phyloP scores from a whole-genome alignment of 2,797 vertebrate genomes.

The Pelodytes ibericus region DNA sequence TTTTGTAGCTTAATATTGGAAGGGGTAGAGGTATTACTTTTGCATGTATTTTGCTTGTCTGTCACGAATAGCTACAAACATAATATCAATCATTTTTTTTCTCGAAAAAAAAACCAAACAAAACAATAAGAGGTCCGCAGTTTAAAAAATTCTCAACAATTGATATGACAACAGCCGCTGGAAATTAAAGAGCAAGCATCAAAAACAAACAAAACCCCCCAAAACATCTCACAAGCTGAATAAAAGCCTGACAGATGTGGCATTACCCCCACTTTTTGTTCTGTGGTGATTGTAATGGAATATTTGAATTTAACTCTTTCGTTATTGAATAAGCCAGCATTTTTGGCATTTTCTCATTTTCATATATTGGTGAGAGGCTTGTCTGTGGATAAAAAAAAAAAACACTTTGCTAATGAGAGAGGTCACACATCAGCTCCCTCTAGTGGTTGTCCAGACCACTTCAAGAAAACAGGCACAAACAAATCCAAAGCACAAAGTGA shows the following conservation, averaged over 20 bases:
- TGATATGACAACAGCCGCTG: neutral
- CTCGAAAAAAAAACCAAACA: neutral
- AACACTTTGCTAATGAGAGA: too few species aligned
- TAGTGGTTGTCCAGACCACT: too few species aligned
- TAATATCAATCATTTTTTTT: neutral
- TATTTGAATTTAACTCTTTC: neutral
- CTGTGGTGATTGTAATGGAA: neutral
- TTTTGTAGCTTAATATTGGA: neutral
- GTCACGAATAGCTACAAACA: neutral
- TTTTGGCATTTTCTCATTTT: too few species aligned
- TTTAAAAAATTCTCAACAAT: neutral
- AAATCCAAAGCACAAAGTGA: too few species aligned
- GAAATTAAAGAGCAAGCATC: constrained; percentile 31
- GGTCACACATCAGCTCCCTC: too few species aligned
- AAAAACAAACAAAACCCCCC: too few species aligned
- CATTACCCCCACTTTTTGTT: neutral
- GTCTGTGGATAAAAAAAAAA: too few species aligned
- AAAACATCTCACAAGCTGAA: neutral
- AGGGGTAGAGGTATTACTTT: neutral
- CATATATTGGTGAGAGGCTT: too few species aligned
- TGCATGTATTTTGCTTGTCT: neutral
- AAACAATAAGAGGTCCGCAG: neutral
- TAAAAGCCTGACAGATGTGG: constrained; percentile 34
- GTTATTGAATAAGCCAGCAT: too few species aligned
- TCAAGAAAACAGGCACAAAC: too few species aligned